Conservation (phyloP, 2,797 vertebrate species). For the Liasis olivaceus region DNA sequence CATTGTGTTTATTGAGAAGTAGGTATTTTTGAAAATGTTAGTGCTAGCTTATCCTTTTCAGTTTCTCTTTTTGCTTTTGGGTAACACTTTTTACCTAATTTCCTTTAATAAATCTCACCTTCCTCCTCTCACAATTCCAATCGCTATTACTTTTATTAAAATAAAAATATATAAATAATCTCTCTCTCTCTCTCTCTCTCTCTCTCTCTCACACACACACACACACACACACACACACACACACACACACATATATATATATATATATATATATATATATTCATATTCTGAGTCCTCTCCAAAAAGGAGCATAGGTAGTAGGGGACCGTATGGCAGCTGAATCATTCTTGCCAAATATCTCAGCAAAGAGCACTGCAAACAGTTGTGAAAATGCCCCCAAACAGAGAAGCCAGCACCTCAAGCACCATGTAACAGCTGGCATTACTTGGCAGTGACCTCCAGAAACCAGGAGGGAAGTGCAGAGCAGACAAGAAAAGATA, state of each 20-base stretch:
- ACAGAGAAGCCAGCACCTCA: background rate
- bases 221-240: no score
- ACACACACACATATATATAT: no score
- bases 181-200: no score
- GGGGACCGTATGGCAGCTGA: background rate
- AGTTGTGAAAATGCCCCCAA: constrained; percentile 12
- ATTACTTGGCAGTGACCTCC: background rate
- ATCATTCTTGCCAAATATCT: constrained; percentile 10
- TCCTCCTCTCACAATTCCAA: background rate
- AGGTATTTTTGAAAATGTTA: background rate
- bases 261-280: no score
- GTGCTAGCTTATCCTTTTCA: background rate
- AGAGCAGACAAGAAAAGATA: background rate
- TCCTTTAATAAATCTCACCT: background rate
- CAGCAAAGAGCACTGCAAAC: background rate
- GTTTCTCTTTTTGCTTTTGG: background rate
- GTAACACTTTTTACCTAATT: background rate
- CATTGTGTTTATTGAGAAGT: background rate
- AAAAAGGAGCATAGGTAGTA: background rate
- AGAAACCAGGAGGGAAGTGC: background rate
- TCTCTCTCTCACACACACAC: no score
- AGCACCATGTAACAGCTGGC: constrained; percentile 19
- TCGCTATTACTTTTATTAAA: background rate
- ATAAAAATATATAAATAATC: background rate
- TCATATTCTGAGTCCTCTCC: background rate